A percentile compares a stretch with the other conserved stretches of the same genome.
phyloP scores from a whole-genome alignment of 2,888 invertebrate species.

The Parascotia fuliginaria region DNA sequence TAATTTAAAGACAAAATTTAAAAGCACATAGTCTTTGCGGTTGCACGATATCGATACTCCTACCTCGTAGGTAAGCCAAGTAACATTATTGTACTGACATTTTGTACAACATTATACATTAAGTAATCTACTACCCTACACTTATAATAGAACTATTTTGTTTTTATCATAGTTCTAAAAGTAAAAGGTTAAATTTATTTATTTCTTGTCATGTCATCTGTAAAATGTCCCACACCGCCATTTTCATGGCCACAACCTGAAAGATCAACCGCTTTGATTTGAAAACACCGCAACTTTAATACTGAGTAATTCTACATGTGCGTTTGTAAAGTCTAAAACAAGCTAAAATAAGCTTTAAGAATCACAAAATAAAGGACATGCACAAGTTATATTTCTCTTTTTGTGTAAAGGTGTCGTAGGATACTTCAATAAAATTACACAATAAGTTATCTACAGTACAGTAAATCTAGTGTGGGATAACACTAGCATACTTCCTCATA shows the following conservation, averaged over 20 bases:
- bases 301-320: slow-evolving; percentile 23
- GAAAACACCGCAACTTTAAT: slow-evolving; percentile 72
- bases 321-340: slow-evolving; percentile 19
- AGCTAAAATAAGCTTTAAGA: slow-evolving; percentile 9
- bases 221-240: slow-evolving; percentile 24
- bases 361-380: slow-evolving; percentile 1
- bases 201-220: neutral
- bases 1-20: no score
- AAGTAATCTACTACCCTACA: no score
- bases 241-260: slow-evolving; percentile 23
- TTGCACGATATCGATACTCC: no score
- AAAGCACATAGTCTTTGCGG: no score
- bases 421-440: slow-evolving; percentile 20
- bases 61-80: no score
- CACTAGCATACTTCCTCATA: neutral
- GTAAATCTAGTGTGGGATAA: slow-evolving; percentile 4
- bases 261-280: slow-evolving; percentile 67
- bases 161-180: no score
- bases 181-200: no score
- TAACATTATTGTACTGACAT: no score
- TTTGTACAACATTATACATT: no score
- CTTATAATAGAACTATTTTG: no score
- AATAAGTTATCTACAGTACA: slow-evolving; percentile 12
- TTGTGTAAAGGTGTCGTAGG: slow-evolving; percentile 11
- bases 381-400: neutral